Percentiles rank a stretch among this genome's conserved stretches.
phyloP scores from a whole-genome alignment of 2,113 vertebrate species.

The Amblyopsis rosae region DNA sequence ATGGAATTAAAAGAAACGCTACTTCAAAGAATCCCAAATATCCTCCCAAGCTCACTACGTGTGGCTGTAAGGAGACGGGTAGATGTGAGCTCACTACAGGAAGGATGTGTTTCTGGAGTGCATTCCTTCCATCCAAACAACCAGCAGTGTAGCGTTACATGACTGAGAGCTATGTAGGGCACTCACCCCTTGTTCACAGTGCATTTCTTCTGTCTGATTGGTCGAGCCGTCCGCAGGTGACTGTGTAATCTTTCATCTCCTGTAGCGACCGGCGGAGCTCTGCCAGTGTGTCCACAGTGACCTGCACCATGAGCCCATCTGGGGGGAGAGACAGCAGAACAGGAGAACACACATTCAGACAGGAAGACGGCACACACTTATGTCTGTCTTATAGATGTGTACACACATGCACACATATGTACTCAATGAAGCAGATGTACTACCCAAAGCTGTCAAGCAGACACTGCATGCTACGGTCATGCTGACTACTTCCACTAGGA shows the following conservation, averaged over 20 bases:
- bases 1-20: no score
- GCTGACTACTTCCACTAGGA: neutral
- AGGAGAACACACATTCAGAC: slow-evolving; percentile 63
- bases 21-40: no score
- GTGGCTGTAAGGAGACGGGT: no score
- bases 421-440: slow-evolving; percentile 23
- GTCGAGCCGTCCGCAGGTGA: slow-evolving; percentile 91
- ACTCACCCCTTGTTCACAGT: slow-evolving; percentile 92
- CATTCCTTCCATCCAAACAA: no score
- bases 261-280: slow-evolving; percentile 88
- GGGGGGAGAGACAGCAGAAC: slow-evolving; percentile 57
- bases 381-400: slow-evolving; percentile 11
- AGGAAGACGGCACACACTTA: slow-evolving; percentile 3
- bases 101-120: no score
- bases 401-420: slow-evolving; percentile 41
- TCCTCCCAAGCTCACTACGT: no score
- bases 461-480: no score
- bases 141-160: no score
- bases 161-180: no score
- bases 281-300: slow-evolving; percentile 95
- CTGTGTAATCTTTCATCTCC: slow-evolving; percentile 96
- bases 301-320: slow-evolving; percentile 96
- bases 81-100: no score
- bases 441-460: no score
- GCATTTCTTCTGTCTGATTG: slow-evolving; percentile 90